Base-by-base conservation (phyloP, 2,888 invertebrate species). In the Eupelmus urozonus region DNA sequence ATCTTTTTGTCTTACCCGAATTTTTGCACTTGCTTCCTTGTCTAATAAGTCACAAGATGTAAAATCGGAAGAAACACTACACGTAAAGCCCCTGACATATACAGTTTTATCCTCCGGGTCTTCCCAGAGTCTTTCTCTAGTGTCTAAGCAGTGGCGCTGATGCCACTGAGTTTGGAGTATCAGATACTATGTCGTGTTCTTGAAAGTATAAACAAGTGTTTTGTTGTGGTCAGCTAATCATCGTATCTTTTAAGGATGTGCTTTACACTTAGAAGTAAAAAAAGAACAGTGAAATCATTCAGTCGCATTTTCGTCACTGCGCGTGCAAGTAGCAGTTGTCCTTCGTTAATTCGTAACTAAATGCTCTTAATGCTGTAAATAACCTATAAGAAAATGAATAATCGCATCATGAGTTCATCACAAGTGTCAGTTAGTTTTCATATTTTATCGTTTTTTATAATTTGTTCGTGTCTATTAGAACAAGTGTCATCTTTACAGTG, bases 401-500 rank as follows among this genome's bases (percentile, higher is more conserved):
- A 9, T 45, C 2, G 16, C 9, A 45, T 13, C 16, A 45, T 45
- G 45, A 16, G 13, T 45, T 16, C 13, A 13, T 45, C 13, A 45
- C 4, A 67, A 40, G 34, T 9, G 13, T 3, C 59, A 49, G 2
- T 60, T 53, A 18, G 11, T 34, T 27, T 51, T 70, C 70, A n/a
- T n/a, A 20, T 11, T 13, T 51, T 59, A 23, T 34, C 71, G 25
- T 45, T 62, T 57, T 7, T 42, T 34, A 18, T 45, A 29, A 34
- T 51, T 51, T 40, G 70, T 66, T 45, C 60, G n/a, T 59, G 25
- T 63, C 9, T n/a, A 45, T 72, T 49, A 11, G 3, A n/a, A 0
- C 23, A 27, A 60, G 70, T 55, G 2, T 65, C n/a, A 16, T 66
- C 79, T 3, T 59, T 87, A 51, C 85, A 87, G 76, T 93, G 93